Evolutionary conservation across 2,888 invertebrate species (phyloP).

Genomic region (Euzetes globulus): DNA sequence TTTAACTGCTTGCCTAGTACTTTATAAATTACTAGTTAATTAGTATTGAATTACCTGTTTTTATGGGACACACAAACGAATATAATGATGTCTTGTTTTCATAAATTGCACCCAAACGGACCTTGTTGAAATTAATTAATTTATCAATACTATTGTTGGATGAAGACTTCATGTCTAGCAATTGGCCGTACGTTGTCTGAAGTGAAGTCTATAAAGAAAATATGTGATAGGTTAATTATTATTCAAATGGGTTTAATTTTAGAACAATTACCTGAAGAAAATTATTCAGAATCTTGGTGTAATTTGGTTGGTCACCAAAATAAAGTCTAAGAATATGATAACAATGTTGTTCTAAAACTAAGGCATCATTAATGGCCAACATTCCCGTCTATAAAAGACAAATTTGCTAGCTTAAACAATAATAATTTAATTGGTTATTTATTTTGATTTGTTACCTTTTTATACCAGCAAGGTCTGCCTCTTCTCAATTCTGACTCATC

Average conservation of each 20-base stretch:
- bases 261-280: constrained; percentile 68
- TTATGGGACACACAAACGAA: too few relatives aligned
- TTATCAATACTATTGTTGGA: too few relatives aligned
- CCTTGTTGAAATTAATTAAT: too few relatives aligned
- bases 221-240: too few relatives aligned
- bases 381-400: constrained; percentile 34
- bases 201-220: constrained; percentile 6
- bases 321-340: constrained; percentile 69
- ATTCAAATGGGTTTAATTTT: constrained; percentile 24
- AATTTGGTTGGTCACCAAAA: constrained; percentile 66
- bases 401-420: too few relatives aligned
- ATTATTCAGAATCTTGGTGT: constrained; percentile 67
- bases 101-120: too few relatives aligned
- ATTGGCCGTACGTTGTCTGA: constrained; percentile 67
- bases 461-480: constrained; percentile 84
- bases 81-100: too few relatives aligned
- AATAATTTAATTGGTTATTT: too few relatives aligned
- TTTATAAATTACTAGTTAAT: too few relatives aligned
- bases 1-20: too few relatives aligned
- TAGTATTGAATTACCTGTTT: too few relatives aligned
- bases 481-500: constrained; percentile 72
- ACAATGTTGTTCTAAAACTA: constrained; percentile 68
- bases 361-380: constrained; percentile 43
- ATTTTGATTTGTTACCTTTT: constrained; percentile 16
- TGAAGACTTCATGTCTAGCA: constrained; percentile 69